Percentiles rank a stretch among this genome's conserved stretches.
These are phyloP conservation scores for Acanthosoma haemorrhoidale DNA, from an alignment of 2,888 invertebrate genomes.

Conservation along the genomic window DNA sequence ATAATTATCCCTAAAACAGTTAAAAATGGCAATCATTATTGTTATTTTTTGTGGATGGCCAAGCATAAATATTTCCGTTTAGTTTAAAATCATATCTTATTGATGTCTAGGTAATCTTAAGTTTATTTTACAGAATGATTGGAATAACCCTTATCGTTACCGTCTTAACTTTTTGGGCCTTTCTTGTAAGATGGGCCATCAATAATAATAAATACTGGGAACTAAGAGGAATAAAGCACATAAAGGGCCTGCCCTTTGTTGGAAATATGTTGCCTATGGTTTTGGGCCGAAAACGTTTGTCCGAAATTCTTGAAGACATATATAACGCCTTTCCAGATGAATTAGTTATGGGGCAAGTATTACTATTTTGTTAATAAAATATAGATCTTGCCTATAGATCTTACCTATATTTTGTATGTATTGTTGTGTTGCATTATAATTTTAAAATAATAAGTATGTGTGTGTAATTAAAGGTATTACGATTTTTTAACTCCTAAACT, in stretches of 20 bases:
- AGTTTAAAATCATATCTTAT: too few relatives aligned
- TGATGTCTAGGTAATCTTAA: background rate
- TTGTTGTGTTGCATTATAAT: background rate
- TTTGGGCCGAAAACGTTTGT: background rate
- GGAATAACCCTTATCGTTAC: background rate
- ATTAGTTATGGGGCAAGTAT: background rate
- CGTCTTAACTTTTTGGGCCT: background rate
- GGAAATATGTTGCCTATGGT: conserved; percentile 2
- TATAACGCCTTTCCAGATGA: background rate
- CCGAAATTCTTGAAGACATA: background rate
- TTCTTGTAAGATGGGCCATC: background rate
- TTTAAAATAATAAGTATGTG: background rate
- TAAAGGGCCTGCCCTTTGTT: background rate
- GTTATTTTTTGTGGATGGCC: too few relatives aligned
- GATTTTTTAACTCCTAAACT: background rate
- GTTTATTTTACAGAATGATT: conserved; percentile 8
- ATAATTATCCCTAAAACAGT: too few relatives aligned
- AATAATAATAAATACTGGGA: background rate
- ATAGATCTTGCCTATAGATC: too few relatives aligned
- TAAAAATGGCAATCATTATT: too few relatives aligned
- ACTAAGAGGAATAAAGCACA: background rate
- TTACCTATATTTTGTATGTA: background rate
- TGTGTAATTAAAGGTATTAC: background rate
- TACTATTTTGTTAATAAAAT: too few relatives aligned
- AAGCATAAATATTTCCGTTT: too few relatives aligned